Evolutionary conservation across 2,888 invertebrate genomes (phyloP), one percentile per base, ranked within the genome.

Genomic region (Ryuthela nishihirai): DNA sequence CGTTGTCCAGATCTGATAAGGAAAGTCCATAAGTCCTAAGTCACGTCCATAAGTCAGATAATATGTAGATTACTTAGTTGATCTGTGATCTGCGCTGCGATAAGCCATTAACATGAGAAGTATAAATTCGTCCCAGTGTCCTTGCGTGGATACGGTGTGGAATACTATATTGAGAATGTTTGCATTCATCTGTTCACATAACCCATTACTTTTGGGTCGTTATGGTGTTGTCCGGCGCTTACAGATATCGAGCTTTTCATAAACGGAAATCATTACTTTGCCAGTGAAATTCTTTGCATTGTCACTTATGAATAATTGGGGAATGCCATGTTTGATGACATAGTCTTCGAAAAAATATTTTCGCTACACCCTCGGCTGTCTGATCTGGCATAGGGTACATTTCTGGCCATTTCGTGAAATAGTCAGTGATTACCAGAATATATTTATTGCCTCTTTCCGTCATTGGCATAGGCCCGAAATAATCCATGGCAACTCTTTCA

Each of bases 351-450:
- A n/a, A n/a, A n/a, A n/a, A n/a, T n/a, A 34, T 24, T 23, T 7
- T 23, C 23, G 36, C 35, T n/a, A n/a, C n/a, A n/a, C n/a, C n/a
- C n/a, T n/a, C n/a, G n/a, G n/a, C n/a, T n/a, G n/a, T 42, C 15
- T 25, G 24, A 21, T 49, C 29, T 9, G 41, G 29, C 7, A 40
- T 9, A 6, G 41, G 41, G 2, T 40, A 40, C 4, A 34, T 34
- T 15, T 40, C 32, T 6, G 41, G 21, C 23, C 40, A 49, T 1
- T 21, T 12, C 4, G 58, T 53, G n/a, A 40, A 54, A 24, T 38
- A 41, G 15, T 65, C 62, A 1, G 39, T 35, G 1, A 58, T 10
- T 0, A 65, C 58, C 1, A 64, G 12, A n/a, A 65, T 48, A 34
- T 64, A 53, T 10, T 32, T 36, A 29, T 65, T 62, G 4, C 44